Conservation (phyloP, 2,888 invertebrate species). For the Drosophila eohydei region DNA sequence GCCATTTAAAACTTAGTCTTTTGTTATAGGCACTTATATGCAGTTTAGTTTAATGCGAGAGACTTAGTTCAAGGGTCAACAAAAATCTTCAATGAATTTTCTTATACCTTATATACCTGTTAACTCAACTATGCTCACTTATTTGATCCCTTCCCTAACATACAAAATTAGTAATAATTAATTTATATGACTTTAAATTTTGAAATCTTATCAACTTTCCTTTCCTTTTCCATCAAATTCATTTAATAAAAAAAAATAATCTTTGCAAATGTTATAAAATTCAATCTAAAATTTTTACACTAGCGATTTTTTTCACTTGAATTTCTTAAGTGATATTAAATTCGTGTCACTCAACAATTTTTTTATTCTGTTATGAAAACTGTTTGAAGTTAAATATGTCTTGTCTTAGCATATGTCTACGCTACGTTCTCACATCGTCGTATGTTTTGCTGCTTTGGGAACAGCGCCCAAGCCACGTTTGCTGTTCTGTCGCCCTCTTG, state of each 20-base stretch:
- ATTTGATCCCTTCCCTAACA: too few species aligned
- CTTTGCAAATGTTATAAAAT: not conserved
- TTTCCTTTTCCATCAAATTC: not conserved
- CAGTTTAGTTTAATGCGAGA: too few species aligned
- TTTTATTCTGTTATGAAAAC: not conserved
- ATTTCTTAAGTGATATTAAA: not conserved
- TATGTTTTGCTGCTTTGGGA: not conserved
- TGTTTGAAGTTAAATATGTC: conserved; percentile 10
- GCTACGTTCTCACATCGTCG: conserved; percentile 56
- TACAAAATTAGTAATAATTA: too few species aligned
- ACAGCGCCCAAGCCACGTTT: conserved; percentile 9
- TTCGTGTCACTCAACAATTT: not conserved
- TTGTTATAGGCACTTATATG: not conserved
- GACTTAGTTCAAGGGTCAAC: fast-evolving
- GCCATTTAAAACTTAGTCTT: not conserved
- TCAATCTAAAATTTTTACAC: not conserved
- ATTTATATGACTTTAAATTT: too few species aligned
- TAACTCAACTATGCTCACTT: too few species aligned
- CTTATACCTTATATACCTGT: too few species aligned
- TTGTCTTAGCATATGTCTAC: conserved; percentile 27
- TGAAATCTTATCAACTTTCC: too few species aligned
- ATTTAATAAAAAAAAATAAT: not conserved
- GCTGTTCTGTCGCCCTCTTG: conserved; percentile 31
- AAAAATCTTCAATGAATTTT: not conserved
- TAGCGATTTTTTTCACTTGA: not conserved